Conservation (phyloP, 2,797 vertebrate species). For the Trachurus trachurus region DNA sequence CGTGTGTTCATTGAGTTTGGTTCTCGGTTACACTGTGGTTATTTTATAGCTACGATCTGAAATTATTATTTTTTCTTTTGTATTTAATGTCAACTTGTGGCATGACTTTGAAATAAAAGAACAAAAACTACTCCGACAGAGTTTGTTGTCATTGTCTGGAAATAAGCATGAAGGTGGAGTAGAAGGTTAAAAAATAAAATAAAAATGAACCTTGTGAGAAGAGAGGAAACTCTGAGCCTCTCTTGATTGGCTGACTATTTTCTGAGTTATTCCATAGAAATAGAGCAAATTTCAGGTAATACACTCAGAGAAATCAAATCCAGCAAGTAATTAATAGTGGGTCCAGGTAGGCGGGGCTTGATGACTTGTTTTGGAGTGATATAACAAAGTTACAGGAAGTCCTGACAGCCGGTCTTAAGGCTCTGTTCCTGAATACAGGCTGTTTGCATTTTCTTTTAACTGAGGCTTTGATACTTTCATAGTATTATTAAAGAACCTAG, state of each 20-base stretch:
- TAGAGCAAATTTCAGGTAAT: background rate
- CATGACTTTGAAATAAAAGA: conserved; percentile 91
- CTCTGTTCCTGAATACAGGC: no score
- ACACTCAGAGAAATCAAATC: background rate
- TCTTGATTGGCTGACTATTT: no score
- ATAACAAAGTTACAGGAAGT: no score
- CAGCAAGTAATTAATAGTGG: no score
- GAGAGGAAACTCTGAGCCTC: no score
- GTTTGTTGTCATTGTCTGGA: conserved; percentile 24
- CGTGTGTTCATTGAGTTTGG: conserved; percentile 66
- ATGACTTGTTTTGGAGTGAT: no score
- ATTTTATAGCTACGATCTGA: conserved; percentile 84
- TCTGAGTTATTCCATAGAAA: background rate
- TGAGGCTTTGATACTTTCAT: no score
- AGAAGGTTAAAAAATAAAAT: background rate
- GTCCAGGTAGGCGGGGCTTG: no score
- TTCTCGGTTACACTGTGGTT: conserved; percentile 89
- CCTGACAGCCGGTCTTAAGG: no score
- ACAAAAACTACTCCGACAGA: conserved; percentile 46
- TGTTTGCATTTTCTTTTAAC: no score
- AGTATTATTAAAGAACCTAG: no score
- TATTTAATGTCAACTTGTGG: conserved; percentile 91
- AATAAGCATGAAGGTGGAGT: background rate
- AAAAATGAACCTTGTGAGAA: no score
- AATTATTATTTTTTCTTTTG: conserved; percentile 84